Base-by-base conservation (phyloP, 23 tunicate genomes). In the Ciona savignyi region DNA sequence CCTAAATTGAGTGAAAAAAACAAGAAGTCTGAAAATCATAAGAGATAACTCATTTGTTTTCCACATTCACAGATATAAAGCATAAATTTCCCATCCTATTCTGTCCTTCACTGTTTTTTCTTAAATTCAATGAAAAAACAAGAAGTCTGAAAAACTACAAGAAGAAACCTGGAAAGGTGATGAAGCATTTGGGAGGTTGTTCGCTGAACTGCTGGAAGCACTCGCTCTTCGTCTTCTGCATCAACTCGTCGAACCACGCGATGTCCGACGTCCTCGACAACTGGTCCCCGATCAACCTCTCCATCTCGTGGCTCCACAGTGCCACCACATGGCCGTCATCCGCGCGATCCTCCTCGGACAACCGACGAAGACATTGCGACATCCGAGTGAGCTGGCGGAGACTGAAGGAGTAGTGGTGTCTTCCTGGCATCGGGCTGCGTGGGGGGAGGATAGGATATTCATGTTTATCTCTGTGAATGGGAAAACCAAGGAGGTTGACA, bases 261-360 rank as follows among this genome's bases (percentile, higher is more conserved):
- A 89, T 78, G 33, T 89, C 96, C 42, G 96, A 73, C 25, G 78
- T 67, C 11, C 96, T 78, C 27, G 85, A 89, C 60, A 89, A 31
- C 62, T 83, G 89, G 61, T 89, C 96, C n/a, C 85, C 85, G 23
- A 89, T 77, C 35, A 89, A 31, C 9, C 89, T 76, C 60, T 89
- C 89, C 85, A 89, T 83, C 51, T 89, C 96, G 74, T 89, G 89
- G 35, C 80, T 78, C 96, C 96, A 89, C 30, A 89, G 74, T 65
- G 96, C 67, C 66, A 89, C 67, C 80, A 89, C 80, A 65, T 74
- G 75, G 19, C 51, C 49, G 30, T 89, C 96, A 64, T 74, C 74
- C 33, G 84, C 70, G 25, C 87, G 71, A 62, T 88, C 83, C 34
- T 88, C 96, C 21, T 88, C 87, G 34, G 74, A 83, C 2, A 88